Percentiles rank a stretch among this genome's conserved stretches.
These are phyloP conservation scores for Harmothoe impar DNA, from an alignment of 2,888 invertebrate species.

Conservation along the genomic window DNA sequence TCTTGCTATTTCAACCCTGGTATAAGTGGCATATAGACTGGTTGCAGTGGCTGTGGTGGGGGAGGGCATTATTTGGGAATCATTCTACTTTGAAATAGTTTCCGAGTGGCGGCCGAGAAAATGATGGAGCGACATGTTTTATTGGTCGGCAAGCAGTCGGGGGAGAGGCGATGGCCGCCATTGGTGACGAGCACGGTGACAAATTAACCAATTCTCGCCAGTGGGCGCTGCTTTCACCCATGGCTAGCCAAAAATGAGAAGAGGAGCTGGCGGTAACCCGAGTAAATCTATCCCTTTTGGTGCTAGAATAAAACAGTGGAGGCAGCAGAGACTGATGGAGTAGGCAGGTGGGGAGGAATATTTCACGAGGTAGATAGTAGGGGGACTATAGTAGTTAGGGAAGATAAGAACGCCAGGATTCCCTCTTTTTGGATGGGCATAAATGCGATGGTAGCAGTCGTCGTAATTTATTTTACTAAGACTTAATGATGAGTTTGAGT, in stretches of 20 bases:
- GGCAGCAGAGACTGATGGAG: background rate
- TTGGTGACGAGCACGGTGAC: background rate
- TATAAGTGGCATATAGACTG: too few relatives aligned
- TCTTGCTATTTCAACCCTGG: too few relatives aligned
- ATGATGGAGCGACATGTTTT: background rate
- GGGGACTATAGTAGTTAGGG: background rate
- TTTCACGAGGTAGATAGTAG: background rate
- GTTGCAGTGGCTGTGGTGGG: too few relatives aligned
- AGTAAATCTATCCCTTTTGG: background rate
- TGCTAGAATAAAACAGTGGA: background rate
- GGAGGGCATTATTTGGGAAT: background rate
- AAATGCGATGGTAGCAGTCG: too few relatives aligned
- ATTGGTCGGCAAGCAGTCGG: background rate
- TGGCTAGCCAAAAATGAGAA: background rate
- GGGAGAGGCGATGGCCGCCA: background rate
- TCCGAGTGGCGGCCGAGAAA: background rate
- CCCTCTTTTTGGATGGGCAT: too few relatives aligned
- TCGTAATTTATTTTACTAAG: too few relatives aligned
- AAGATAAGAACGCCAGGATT: background rate
- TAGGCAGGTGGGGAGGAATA: background rate
- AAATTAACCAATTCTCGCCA: slow-evolving; percentile 21
- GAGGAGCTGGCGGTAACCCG: background rate
- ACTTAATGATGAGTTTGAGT: too few relatives aligned
- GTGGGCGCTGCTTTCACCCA: background rate
- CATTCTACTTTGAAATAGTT: slow-evolving; percentile 10